Base-by-base conservation (phyloP, 2,113 vertebrate genomes). In the Ammospiza nelsoni region DNA sequence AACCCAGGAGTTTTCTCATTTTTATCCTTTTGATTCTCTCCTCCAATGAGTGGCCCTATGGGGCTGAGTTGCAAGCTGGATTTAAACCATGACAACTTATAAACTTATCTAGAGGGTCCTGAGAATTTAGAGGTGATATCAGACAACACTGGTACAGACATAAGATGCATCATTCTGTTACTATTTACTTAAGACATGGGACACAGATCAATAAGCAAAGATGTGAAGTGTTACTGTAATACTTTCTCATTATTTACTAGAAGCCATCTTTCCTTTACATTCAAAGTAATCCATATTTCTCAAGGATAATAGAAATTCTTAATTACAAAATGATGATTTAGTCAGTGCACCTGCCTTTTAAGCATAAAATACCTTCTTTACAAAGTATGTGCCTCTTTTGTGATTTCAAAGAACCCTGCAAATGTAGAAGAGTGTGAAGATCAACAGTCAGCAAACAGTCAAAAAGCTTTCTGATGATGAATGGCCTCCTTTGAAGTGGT, bases 401-500 rank as follows among this genome's bases (percentile, higher is more conserved):
- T 52, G 33, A 92, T 94, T 93, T 96, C 54, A 95, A 89, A 97
- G 57, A 80, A 82, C 82, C 46, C 20, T 77, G 27, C 41, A 87
- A 89, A 43, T 6, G 44, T 52, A 48, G 81, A 92, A 51, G 29
- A 67, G 39, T 37, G 57, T 76, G 55, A 96, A 76, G 55, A 94
- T 59, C 73, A 94, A 90, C 76, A 95, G 33, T 55, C 28, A 68
- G 52, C 54, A 87, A 94, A 92, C 10, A 96, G 83, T 68, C 62
- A 74, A 55, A 95, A 90, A 88, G 39, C 43, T 69, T 86, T 59
- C 46, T 80, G 43, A 63, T 92, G 44, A 90, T 67, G 48, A 91
- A 90, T 84, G 65, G 54, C 49, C 49, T 84, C 54, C 79, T 97
- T 83, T 95, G 95, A 97, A 97, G 90, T 91, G 28, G 39, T 78